Evolutionary conservation across 2,888 invertebrate species (phyloP), one percentile per base, ranked within the genome.

Genomic region (Ichneumon xanthorius): DNA sequence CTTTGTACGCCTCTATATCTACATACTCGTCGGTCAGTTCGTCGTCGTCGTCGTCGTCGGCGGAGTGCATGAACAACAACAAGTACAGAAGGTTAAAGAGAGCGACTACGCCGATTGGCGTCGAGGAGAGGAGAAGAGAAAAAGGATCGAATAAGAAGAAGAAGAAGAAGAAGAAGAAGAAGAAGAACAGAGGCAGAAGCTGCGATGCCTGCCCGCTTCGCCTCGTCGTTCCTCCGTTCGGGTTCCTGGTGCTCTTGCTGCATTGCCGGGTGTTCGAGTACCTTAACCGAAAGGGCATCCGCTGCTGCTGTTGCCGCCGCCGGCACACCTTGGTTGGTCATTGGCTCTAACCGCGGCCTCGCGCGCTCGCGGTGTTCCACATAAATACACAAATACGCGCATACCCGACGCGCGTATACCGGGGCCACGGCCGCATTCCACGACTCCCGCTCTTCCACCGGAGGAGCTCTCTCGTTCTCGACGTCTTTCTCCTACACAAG

Each of bases 381-480:
- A 93, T 93, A 93, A 93, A 93, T 92, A 93, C 92, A 92, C 92
- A 92, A 92, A 92, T 92, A 92, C 92, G 90, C 86, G 87, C 91
- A 89, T 91, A 90, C 90, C 87, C 88, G 89, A 89, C 90, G 90
- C 90, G 90, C 91, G 90, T 90, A 90, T 90, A 91, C 90, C 90
- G 90, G 91, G 91, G 90, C 92, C 91, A 91, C 91, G 93, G 92
- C 93, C 92, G 92, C 93, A 93, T 93, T 93, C 93, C 93, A 92
- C 89, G 90, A 90, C 91, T 91, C 90, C 89, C 90, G 88, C 88
- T 89, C 88, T 63, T 77, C 70, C 83, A 83, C 73, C 84, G 67
- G 71, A 37, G 45, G 16, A 48, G 45, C 45, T 48, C 61, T 45
- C 53, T 73, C 40, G 22, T 68, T 87, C 87, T 89, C 89, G 84